Conservation (phyloP, 2,888 invertebrate genomes). For the Lepidocyrtinus sp. region DNA sequence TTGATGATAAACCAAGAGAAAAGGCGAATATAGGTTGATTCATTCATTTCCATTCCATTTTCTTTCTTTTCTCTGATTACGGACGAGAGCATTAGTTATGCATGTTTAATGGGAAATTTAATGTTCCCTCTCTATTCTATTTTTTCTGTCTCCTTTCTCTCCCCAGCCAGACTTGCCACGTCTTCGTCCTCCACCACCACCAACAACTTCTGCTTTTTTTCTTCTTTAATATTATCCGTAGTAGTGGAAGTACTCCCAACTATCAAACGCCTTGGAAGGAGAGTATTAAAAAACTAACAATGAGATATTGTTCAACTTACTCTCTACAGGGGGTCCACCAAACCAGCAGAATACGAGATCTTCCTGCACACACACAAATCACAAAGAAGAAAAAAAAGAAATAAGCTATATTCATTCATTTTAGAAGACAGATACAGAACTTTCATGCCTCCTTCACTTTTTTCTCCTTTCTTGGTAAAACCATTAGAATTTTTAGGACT, state of each 20-base stretch:
- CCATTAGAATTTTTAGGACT: too few relatives aligned
- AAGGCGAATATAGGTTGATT: slow-evolving; percentile 51
- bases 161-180: background rate
- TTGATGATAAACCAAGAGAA: background rate
- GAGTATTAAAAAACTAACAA: slow-evolving; percentile 28
- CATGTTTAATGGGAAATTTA: slow-evolving; percentile 30
- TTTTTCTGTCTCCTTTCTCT: slow-evolving; percentile 10
- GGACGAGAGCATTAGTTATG: slow-evolving; percentile 32
- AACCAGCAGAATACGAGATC: slow-evolving; percentile 7
- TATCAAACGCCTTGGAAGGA: slow-evolving; percentile 10
- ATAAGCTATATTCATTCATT: slow-evolving; percentile 32
- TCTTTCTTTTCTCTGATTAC: slow-evolving; percentile 16
- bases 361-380: slow-evolving; percentile 57
- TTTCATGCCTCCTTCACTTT: background rate
- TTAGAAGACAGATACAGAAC: background rate
- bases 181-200: background rate
- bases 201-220: background rate
- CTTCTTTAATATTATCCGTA: background rate
- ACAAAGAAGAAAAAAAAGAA: slow-evolving; percentile 44
- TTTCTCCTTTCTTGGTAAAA: background rate
- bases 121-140: slow-evolving; percentile 22
- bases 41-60: slow-evolving; percentile 45
- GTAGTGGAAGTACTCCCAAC: background rate
- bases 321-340: slow-evolving; percentile 43
- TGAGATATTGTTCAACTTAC: slow-evolving; percentile 46